These are phyloP conservation scores for Blastobasis adustella DNA, from an alignment of 2,888 invertebrate genomes.

Conservation along the genomic window DNA sequence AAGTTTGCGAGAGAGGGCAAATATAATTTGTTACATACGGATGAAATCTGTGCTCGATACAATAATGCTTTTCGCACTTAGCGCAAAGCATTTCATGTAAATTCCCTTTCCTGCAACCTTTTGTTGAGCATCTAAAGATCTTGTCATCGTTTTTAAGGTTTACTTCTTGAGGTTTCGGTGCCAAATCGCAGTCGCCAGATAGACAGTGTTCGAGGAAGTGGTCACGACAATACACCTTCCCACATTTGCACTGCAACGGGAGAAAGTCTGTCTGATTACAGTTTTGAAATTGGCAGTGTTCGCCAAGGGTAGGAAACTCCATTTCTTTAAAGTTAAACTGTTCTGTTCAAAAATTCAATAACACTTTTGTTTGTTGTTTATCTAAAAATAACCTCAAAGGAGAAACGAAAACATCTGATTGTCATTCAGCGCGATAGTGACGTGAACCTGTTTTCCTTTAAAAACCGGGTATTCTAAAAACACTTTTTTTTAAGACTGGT, in stretches of 20 bases:
- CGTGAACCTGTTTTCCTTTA: too few relatives aligned
- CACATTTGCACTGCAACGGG: conserved; percentile 80
- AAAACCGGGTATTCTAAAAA: too few relatives aligned
- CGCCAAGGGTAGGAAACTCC: conserved; percentile 85
- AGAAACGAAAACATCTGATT: too few relatives aligned
- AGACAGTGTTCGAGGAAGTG: conserved; percentile 77
- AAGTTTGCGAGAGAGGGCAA: too few relatives aligned
- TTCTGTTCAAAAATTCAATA: too few relatives aligned
- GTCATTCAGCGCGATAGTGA: too few relatives aligned
- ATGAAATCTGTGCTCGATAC: conserved; percentile 79
- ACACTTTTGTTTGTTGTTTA: too few relatives aligned
- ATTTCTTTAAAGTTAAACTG: conserved; percentile 39
- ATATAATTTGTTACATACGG: too few relatives aligned
- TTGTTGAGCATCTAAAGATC: conserved; percentile 71
- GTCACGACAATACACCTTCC: conserved; percentile 77
- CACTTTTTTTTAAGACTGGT: too few relatives aligned
- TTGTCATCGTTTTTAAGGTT: conserved; percentile 52
- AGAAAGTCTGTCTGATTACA: conserved; percentile 84
- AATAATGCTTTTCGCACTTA: conserved; percentile 80
- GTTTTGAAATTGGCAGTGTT: conserved; percentile 73
- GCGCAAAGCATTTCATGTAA: conserved; percentile 78
- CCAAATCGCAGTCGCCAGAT: conserved; percentile 63
- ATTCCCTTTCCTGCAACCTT: conserved; percentile 75
- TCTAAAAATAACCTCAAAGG: too few relatives aligned
- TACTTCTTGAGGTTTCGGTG: conserved; percentile 52